Conservation (phyloP, 2,888 invertebrate species). For the Meandrusa payeni region DNA sequence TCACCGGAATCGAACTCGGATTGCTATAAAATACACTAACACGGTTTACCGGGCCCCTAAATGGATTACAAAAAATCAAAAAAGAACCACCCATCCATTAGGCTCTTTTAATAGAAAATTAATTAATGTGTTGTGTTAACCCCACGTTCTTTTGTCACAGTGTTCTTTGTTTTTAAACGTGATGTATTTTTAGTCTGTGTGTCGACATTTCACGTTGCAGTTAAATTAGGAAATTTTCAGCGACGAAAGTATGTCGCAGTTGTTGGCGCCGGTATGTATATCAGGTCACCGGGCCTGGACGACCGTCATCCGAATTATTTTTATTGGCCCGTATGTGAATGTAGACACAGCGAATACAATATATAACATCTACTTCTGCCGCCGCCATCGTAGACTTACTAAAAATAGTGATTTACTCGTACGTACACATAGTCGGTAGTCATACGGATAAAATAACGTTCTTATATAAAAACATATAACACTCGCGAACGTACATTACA, state of each 20-base stretch:
- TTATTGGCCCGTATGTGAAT: constrained; percentile 53
- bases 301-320: constrained; percentile 59
- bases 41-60: too few relatives aligned
- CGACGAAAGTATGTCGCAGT: constrained; percentile 59
- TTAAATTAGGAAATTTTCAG: constrained; percentile 54
- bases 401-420: too few relatives aligned
- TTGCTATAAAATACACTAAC: too few relatives aligned
- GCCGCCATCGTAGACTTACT: too few relatives aligned
- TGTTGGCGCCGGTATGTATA: constrained; percentile 58
- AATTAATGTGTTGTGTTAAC: constrained; percentile 21
- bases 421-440: too few relatives aligned
- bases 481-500: too few relatives aligned
- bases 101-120: too few relatives aligned
- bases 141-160: constrained; percentile 21
- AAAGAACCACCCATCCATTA: too few relatives aligned
- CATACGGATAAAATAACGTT: too few relatives aligned
- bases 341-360: constrained; percentile 1
- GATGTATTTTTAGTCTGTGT: constrained; percentile 27
- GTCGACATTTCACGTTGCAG: constrained; percentile 38
- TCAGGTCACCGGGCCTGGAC: constrained; percentile 57
- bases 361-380: background rate
- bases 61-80: too few relatives aligned
- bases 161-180: constrained; percentile 26
- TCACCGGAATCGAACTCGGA: too few relatives aligned
- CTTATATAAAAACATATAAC: too few relatives aligned